Percentiles rank a stretch among this genome's conserved stretches.
These are phyloP conservation scores for Pammene aurita DNA, from an alignment of 2,888 invertebrate genomes.

Conservation along the genomic window DNA sequence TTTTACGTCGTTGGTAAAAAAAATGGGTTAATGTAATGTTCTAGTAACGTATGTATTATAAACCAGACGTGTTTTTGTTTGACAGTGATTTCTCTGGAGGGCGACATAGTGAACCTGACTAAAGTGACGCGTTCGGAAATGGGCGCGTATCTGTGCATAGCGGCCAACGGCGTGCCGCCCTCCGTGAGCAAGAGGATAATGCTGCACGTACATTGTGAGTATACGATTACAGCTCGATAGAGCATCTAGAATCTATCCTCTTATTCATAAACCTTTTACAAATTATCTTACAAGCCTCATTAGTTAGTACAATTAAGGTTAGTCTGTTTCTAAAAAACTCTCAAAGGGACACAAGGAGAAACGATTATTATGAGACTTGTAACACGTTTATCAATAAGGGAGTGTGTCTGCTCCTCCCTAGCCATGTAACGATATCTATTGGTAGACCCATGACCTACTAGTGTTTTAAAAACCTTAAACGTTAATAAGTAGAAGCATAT, in stretches of 20 bases:
- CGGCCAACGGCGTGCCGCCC: constrained; percentile 94
- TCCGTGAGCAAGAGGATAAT: constrained; percentile 95
- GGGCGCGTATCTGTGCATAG: constrained; percentile 94
- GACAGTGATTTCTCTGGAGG: constrained; percentile 88
- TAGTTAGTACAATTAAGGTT: no score
- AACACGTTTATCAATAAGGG: no score
- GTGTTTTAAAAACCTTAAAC: no score
- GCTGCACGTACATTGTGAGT: constrained; percentile 96
- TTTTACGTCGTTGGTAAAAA: not conserved
- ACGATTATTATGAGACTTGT: no score
- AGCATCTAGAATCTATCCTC: not conserved
- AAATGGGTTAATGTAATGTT: not conserved
- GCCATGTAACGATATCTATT: no score
- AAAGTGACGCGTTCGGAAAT: constrained; percentile 95
- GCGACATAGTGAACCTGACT: constrained; percentile 90
- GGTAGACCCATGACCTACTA: no score
- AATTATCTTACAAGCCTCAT: no score
- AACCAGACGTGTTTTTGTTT: constrained; percentile 36
- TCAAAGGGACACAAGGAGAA: no score
- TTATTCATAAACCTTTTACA: no score
- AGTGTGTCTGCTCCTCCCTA: no score
- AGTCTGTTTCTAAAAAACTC: no score
- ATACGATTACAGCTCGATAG: constrained; percentile 43
- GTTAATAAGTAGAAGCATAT: no score
- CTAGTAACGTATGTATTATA: not conserved